Evolutionary conservation across 2,888 invertebrate species (phyloP), one percentile per base, ranked within the genome.

Genomic region (Archips xylosteana): DNA sequence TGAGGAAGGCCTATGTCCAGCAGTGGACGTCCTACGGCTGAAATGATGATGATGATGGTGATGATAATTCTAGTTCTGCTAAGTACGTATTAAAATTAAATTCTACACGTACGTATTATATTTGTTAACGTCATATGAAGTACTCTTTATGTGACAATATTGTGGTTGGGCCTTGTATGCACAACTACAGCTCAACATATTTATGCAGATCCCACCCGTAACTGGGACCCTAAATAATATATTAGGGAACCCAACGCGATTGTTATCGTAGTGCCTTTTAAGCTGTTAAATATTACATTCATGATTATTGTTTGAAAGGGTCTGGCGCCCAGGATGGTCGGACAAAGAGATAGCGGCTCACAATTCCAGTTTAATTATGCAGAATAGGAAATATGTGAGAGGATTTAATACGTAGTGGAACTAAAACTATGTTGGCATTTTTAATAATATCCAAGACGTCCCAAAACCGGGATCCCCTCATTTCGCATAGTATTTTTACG

Each of bases 241-340:
- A 73, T 69, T 47, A 72, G 62, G 39, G 63, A 64, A 15, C 73
- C 73, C 72, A 68, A 68, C 49, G 59, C 49, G 68, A 64, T 59
- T 73, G 59, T 69, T 73, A 69, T 73, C 59, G 34, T 69, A 73
- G 49, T 69, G 68, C 63, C 68, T 73, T 73, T 73, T 64, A 69
- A 69, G 72, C 68, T 69, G 73, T 69, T 73, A 69, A 69, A 73
- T 73, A 73, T 73, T 73, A 68, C 63, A 73, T 73, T 73, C 73
- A 69, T 57, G 73, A 73, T 73, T 73, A 73, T 73, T 73, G 73
- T 59, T 49, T 64, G 64, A 59, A 64, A 73, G 68, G 73, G 73
- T 73, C 63, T 64, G 49, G 63, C 59, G 39, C 49, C 71, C 36
- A 64, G 39, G 63, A 63, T 63, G 39, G 47, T 9, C 8, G 39